phyloP scores from a whole-genome alignment of 2,888 invertebrate genomes.

The Dermolepida albohirtum region DNA sequence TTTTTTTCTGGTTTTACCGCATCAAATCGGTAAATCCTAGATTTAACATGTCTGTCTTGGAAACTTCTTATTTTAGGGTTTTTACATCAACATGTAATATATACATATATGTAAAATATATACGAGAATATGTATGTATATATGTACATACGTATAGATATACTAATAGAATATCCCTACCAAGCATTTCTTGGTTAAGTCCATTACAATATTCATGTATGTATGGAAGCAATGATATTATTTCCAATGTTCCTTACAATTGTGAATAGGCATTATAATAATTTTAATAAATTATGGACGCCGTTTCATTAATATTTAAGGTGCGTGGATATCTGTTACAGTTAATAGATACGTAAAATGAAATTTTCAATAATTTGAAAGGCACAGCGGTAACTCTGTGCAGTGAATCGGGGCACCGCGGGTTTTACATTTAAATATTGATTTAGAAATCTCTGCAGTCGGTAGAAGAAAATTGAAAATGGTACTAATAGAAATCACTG shows the following conservation, averaged over 20 bases:
- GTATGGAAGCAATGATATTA: constrained; percentile 35
- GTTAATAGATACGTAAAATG: constrained; percentile 39
- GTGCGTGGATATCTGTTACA: constrained; percentile 39
- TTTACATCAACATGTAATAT: too few relatives aligned
- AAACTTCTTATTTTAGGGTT: too few relatives aligned
- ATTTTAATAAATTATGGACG: constrained; percentile 40
- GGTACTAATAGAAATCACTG: constrained; percentile 28
- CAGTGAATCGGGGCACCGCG: constrained; percentile 16
- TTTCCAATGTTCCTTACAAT: constrained; percentile 18
- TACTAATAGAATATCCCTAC: too few relatives aligned
- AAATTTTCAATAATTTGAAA: constrained; percentile 37
- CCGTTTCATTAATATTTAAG: constrained; percentile 36
- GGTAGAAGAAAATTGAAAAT: constrained; percentile 35
- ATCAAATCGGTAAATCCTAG: too few relatives aligned
- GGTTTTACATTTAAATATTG: constrained; percentile 37
- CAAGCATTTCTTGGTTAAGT: not conserved
- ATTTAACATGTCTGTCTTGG: too few relatives aligned
- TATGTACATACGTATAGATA: too few relatives aligned
- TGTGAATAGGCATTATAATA: constrained; percentile 34
- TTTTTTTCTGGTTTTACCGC: too few relatives aligned
- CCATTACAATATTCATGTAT: constrained; percentile 19
- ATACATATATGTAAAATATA: too few relatives aligned
- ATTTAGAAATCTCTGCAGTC: constrained; percentile 26
- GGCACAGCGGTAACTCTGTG: constrained; percentile 26
- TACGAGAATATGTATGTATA: too few relatives aligned